Evolutionary conservation across 2,113 vertebrate species (phyloP).

Genomic region (Ifrita kowaldi): DNA sequence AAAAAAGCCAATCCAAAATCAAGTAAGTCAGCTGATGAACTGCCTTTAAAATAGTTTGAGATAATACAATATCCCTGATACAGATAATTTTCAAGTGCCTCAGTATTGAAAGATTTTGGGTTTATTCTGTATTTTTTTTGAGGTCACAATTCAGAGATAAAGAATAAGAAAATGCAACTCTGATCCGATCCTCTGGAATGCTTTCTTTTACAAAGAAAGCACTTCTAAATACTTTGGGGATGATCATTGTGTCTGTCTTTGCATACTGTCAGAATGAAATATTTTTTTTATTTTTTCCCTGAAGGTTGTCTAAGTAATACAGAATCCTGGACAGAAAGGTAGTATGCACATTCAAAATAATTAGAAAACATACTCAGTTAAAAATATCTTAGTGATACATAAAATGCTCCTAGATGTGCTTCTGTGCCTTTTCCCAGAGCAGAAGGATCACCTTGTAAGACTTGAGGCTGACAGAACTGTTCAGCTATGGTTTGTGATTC

Average conservation of each 20-base stretch:
- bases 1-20: neutral
- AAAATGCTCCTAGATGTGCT: neutral
- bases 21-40: neutral
- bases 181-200: neutral
- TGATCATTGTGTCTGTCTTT: neutral
- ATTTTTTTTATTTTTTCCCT: neutral
- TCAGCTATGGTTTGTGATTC: neutral
- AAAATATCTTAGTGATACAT: neutral
- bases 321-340: neutral
- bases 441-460: neutral
- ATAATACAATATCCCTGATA: neutral
- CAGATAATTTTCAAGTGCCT: neutral
- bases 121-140: neutral
- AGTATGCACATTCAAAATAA: neutral
- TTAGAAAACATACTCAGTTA: neutral
- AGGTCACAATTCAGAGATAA: neutral
- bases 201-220: neutral
- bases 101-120: neutral
- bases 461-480: neutral
- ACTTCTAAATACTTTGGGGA: neutral
- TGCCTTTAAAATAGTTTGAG: neutral
- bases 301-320: neutral
- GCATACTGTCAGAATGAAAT: neutral
- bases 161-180: neutral
- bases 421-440: neutral